A percentile compares a stretch with the other conserved stretches of the same genome.
Conservation (phyloP, 2,113 vertebrate species). For the Lasiurus borealis region DNA sequence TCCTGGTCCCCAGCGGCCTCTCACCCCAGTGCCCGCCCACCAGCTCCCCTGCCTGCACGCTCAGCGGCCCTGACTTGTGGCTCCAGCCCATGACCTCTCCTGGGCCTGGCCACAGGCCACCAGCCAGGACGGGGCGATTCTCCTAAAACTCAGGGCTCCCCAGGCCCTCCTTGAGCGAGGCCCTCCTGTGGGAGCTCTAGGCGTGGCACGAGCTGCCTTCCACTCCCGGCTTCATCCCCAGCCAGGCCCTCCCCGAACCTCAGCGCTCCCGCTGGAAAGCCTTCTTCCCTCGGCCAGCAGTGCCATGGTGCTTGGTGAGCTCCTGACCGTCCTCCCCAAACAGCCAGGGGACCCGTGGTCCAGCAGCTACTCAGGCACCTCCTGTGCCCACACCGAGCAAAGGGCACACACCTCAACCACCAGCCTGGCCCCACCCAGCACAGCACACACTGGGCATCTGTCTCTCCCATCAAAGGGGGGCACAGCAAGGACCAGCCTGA, state of each 20-base stretch:
- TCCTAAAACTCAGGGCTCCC: background rate
- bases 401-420: background rate
- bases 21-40: background rate
- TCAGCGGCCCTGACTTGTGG: accelerated
- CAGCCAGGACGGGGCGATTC: accelerated
- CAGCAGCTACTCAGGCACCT: background rate
- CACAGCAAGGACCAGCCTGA: background rate
- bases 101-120: background rate
- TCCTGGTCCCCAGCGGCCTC: background rate
- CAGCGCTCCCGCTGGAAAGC: background rate
- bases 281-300: background rate
- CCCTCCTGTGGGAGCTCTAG: background rate
- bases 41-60: background rate
- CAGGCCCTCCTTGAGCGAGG: background rate
- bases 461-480: background rate
- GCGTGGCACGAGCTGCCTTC: accelerated
- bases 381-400: background rate
- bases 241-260: background rate
- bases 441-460: background rate
- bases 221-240: accelerated
- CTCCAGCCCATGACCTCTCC: background rate
- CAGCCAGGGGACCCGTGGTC: background rate
- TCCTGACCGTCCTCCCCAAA: background rate
- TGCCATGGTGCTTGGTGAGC: background rate
- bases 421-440: background rate